Conservation (phyloP, 2,113 vertebrate species). For the Aspiorhynchus laticeps region DNA sequence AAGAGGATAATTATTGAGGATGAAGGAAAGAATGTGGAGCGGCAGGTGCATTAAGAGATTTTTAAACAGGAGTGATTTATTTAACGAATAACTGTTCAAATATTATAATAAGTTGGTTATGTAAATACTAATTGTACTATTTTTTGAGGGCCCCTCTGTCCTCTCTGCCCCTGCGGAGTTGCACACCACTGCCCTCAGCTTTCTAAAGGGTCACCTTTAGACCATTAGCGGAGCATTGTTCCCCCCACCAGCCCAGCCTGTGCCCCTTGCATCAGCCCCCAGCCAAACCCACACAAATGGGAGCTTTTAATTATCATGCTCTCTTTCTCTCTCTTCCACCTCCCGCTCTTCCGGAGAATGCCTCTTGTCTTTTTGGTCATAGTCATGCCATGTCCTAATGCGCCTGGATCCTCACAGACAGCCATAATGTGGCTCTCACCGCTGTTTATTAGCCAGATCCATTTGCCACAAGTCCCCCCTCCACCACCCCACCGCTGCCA, state of each 20-base stretch:
- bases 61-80: neutral
- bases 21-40: neutral
- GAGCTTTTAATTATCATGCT: constrained; percentile 82
- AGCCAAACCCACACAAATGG: constrained; percentile 73
- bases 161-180: neutral
- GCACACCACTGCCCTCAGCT: constrained; percentile 74
- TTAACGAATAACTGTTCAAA: neutral
- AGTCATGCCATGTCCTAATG: constrained; percentile 86
- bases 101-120: neutral
- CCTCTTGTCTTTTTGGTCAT: constrained; percentile 70
- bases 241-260: constrained; percentile 31
- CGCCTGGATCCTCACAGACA: constrained; percentile 82
- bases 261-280: constrained; percentile 30
- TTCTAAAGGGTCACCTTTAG: constrained; percentile 76
- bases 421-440: constrained; percentile 87
- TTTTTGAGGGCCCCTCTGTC: constrained; percentile 1
- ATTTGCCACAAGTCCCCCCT: constrained; percentile 82
- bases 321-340: constrained; percentile 61
- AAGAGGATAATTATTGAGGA: neutral
- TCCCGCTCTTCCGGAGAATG: constrained; percentile 51
- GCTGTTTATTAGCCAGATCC: constrained; percentile 92
- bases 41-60: neutral
- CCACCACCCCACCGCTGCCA: constrained; percentile 33
- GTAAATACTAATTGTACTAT: neutral
- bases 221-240: constrained; percentile 53